phyloP scores from a whole-genome alignment of 2,888 invertebrate species.

The Schizaphis graminum region DNA sequence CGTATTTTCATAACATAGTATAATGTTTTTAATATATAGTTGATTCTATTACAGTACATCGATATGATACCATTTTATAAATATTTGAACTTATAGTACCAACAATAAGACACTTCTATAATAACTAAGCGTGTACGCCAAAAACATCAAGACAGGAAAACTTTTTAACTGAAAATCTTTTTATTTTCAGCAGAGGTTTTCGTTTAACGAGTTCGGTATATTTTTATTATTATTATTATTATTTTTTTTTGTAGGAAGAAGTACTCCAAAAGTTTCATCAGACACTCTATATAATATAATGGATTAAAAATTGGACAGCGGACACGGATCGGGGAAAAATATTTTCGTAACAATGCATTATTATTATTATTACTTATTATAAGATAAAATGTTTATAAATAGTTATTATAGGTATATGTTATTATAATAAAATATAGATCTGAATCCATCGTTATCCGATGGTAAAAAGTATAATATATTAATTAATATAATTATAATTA shows the following conservation, averaged over 20 bases:
- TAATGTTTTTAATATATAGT: background rate
- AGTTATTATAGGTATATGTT: no score
- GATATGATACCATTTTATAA: background rate
- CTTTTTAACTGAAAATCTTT: background rate
- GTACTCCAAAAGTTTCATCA: background rate
- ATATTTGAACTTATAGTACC: background rate
- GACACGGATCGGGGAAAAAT: background rate
- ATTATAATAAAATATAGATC: background rate
- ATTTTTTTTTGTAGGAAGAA: background rate
- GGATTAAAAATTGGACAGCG: background rate
- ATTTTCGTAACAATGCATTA: background rate
- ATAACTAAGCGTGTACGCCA: background rate
- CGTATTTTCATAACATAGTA: background rate
- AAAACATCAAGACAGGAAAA: background rate
- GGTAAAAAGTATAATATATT: background rate
- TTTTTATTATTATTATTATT: background rate
- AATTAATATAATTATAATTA: background rate
- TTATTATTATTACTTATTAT: background rate
- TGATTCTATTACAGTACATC: background rate
- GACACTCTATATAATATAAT: background rate
- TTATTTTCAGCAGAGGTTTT: background rate
- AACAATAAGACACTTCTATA: background rate
- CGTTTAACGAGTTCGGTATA: background rate
- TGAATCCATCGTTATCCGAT: background rate
- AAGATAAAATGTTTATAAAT: background rate